A percentile compares a stretch with the other conserved stretches of the same genome.
These are phyloP conservation scores for Ischnura elegans DNA, from an alignment of 2,888 invertebrate genomes.

Conservation along the genomic window DNA sequence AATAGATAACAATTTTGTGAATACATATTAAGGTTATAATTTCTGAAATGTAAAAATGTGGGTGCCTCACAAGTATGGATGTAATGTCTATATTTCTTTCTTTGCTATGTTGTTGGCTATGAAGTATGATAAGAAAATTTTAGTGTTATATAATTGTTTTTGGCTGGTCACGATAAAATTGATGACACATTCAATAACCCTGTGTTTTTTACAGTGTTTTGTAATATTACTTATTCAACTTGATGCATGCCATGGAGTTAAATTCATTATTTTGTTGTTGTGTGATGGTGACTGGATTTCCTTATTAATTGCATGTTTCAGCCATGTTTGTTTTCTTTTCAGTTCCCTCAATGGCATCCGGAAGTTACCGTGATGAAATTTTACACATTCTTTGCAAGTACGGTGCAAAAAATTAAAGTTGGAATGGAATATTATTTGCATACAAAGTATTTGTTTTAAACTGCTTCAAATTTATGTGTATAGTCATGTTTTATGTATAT, in stretches of 20 bases:
- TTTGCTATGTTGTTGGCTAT: not conserved
- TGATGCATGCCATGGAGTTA: not conserved
- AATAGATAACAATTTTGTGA: too few species aligned
- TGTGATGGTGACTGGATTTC: constrained; percentile 7
- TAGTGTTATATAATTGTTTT: not conserved
- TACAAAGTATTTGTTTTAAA: constrained; percentile 40
- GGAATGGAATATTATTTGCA: constrained; percentile 47
- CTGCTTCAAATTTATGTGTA: constrained; percentile 56
- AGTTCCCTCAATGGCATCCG: constrained; percentile 66
- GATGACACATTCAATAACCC: not conserved
- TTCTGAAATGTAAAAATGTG: too few species aligned
- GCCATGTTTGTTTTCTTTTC: constrained; percentile 56
- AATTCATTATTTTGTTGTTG: not conserved
- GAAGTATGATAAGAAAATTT: not conserved
- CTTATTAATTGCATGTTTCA: constrained; percentile 48
- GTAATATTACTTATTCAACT: not conserved
- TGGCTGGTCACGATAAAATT: not conserved
- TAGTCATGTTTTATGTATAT: constrained; percentile 54
- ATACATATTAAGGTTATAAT: too few species aligned
- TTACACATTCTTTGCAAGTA: constrained; percentile 67
- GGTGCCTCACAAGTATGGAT: too few species aligned
- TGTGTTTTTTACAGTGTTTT: constrained; percentile 12
- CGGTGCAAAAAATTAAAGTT: constrained; percentile 60
- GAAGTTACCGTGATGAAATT: constrained; percentile 65
- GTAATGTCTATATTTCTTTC: too few species aligned